phyloP scores from a whole-genome alignment of 1,140 invertebrate species.

The Tetraneura akinire region DNA sequence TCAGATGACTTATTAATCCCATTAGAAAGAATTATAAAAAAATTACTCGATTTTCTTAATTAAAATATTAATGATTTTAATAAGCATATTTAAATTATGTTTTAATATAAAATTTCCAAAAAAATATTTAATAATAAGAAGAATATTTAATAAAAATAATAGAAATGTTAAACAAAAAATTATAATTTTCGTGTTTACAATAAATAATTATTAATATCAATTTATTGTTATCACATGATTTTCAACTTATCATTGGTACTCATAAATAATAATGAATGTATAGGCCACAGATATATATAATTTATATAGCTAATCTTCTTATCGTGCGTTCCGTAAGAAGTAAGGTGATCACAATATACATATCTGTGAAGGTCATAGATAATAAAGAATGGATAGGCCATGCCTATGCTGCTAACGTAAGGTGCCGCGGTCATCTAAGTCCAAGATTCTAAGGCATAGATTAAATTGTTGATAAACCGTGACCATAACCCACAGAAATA shows the following conservation, averaged over 20 bases:
- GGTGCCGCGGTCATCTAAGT: too few species aligned
- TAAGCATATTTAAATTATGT: not conserved
- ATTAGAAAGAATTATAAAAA: not conserved
- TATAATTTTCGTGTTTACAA: not conserved
- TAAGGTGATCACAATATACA: too few species aligned
- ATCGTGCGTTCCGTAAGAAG: too few species aligned
- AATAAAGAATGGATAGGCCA: too few species aligned
- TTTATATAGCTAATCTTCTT: too few species aligned
- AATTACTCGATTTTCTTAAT: not conserved
- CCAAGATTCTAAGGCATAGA: too few species aligned
- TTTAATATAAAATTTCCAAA: not conserved
- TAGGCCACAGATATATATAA: not conserved
- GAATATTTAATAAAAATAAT: not conserved
- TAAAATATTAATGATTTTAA: not conserved
- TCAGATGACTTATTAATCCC: conserved; percentile 52
- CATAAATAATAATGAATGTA: not conserved
- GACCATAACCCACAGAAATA: too few species aligned
- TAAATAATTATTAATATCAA: conserved; percentile 14
- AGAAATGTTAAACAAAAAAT: not conserved
- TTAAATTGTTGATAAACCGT: too few species aligned
- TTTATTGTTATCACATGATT: conserved; percentile 20
- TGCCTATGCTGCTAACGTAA: too few species aligned
- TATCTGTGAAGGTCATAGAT: too few species aligned
- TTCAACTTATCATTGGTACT: not conserved
- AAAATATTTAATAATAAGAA: not conserved